Evolutionary conservation across 1,140 invertebrate genomes (phyloP), one percentile per base, ranked within the genome.

Genomic region (Magallana ariakensis): DNA sequence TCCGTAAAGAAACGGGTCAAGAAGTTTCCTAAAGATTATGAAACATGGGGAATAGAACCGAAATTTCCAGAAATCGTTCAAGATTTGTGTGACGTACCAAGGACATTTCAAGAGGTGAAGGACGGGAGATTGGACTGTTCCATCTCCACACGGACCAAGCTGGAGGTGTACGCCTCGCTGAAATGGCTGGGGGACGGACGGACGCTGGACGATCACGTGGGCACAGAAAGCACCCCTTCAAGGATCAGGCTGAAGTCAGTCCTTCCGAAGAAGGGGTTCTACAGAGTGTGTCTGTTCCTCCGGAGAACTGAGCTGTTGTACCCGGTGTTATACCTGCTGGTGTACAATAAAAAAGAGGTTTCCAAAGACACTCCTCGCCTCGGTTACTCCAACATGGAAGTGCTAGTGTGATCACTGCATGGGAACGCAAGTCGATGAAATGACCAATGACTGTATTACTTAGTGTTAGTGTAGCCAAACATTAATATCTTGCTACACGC

Each of bases 211-310:
- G 66, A 75, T 13, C 33, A 75, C 22, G 33, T 75, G 66, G 22
- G 22, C 2, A 75, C 66, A 75, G 22, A 75, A 7, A 75, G 19
- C 66, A 75, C 22, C 26, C 66, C 33, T 13, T 75, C 66, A 1
- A 11, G 13, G 22, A 26, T 75, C 66, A 75, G 33, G 15, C 66
- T 75, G 9, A 75, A 33, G 66, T 75, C 66, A 33, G 22, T 75
- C 22, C 66, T 75, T 9, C 66, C 66, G 26, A 75, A 75, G 22
- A 75, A 75, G 26, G 66, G 66, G 33, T 75, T 75, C 13, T 75
- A 75, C 22, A 19, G 66, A 13, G 22, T 75, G 8, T 75, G 66
- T 26, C 13, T 75, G 13, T 75, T 26, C 66, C 19, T 75, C 15
- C 6, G 66, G 22, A 26, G 66, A 75, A 26, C 1, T 0, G 66